A percentile compares a stretch with the other conserved stretches of the same genome.
Evolutionary conservation across 2,888 invertebrate species (phyloP).

Genomic region (Protodeltote pygarga): DNA sequence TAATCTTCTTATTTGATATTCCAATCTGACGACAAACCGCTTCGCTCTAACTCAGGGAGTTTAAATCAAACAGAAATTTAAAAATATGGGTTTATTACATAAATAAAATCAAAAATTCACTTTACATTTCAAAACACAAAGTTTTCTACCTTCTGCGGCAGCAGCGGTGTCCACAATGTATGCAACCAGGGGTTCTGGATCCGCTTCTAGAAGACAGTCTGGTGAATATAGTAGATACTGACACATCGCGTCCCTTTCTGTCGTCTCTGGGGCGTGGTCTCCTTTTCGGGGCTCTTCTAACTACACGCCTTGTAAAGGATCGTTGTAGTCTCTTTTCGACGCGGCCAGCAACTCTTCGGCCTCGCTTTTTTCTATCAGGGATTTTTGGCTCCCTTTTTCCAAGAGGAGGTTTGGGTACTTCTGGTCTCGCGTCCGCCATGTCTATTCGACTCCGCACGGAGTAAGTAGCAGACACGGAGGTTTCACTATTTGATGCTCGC

Average conservation of each 20-base stretch:
- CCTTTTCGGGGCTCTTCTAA: conserved; percentile 44
- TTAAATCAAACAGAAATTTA: conserved; percentile 43
- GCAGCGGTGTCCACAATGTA: conserved; percentile 67
- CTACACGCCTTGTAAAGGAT: conserved; percentile 37
- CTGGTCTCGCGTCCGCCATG: conserved; percentile 40
- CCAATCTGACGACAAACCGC: conserved; percentile 51
- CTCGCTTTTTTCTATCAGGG: conserved; percentile 44
- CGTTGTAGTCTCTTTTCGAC: conserved; percentile 58
- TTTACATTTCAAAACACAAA: conserved; percentile 41
- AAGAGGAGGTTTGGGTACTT: conserved; percentile 33
- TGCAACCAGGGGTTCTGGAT: conserved; percentile 47
- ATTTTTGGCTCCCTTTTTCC: conserved; percentile 40
- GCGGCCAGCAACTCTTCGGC: conserved; percentile 41
- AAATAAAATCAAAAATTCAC: conserved; percentile 30
- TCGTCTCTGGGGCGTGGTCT: conserved; percentile 37
- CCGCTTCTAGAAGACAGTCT: conserved; percentile 51
- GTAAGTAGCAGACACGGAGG: conserved; percentile 48
- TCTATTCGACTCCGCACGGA: conserved; percentile 53
- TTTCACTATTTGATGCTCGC: conserved; percentile 46
- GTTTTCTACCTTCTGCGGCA: conserved; percentile 70
- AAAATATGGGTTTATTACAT: conserved; percentile 37
- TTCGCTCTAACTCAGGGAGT: conserved; percentile 32
- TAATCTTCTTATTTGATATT: conserved; percentile 15
- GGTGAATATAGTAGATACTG: conserved; percentile 60
- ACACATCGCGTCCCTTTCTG: conserved; percentile 45